Conservation (phyloP, 2,113 vertebrate genomes). For the Ploceus nigricollis region DNA sequence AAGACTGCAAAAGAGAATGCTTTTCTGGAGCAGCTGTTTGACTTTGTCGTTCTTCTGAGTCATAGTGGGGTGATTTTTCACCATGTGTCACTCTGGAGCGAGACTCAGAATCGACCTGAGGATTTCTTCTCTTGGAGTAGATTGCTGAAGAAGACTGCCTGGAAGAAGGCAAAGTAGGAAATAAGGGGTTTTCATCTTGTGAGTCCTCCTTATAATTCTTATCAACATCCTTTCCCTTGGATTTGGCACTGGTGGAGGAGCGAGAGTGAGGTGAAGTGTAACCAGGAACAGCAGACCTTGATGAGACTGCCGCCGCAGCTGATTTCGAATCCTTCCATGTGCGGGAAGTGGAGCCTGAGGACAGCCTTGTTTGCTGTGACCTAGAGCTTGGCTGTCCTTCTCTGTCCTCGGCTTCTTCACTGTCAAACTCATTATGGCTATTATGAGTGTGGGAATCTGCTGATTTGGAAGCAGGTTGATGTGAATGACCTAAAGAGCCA, state of each 20-base stretch:
- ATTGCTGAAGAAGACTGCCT: constrained; percentile 44
- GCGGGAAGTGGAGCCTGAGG: background rate
- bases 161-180: constrained; percentile 36
- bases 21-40: constrained; percentile 38
- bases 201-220: background rate
- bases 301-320: background rate
- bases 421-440: background rate
- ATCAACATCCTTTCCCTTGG: background rate
- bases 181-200: constrained; percentile 35
- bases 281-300: background rate
- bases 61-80: background rate
- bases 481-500: constrained; percentile 15
- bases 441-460: background rate
- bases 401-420: constrained; percentile 13
- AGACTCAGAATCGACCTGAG: constrained; percentile 18
- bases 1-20: constrained; percentile 35
- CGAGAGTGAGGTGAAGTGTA: background rate
- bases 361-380: background rate
- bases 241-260: background rate
- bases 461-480: constrained; percentile 12
- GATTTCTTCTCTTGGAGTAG: constrained; percentile 47
- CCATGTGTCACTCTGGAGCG: background rate
- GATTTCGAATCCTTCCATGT: background rate
- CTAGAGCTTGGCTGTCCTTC: background rate
- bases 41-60: constrained; percentile 4